phyloP scores from a whole-genome alignment of 2,888 invertebrate genomes.

The Caenorhabditis macrosperma region DNA sequence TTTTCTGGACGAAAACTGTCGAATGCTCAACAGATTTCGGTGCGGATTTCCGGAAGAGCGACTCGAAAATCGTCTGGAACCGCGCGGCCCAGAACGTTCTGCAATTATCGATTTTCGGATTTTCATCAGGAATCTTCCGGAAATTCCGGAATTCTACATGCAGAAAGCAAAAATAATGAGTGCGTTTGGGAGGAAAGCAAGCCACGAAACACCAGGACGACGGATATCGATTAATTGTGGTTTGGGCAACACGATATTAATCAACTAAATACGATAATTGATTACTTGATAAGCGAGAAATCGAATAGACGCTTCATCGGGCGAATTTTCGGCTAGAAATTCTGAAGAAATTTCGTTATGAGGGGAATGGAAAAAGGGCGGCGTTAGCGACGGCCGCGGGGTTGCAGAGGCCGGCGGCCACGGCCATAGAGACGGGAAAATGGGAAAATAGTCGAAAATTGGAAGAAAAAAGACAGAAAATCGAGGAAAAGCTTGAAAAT shows the following conservation, averaged over 20 bases:
- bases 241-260: slow-evolving; percentile 17
- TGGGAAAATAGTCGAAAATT: not conserved
- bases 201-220: not conserved
- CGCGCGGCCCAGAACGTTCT: slow-evolving; percentile 54
- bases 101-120: not conserved
- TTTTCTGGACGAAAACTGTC: not conserved
- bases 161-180: slow-evolving; percentile 31
- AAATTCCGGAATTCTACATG: slow-evolving; percentile 19
- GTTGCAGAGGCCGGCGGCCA: not conserved
- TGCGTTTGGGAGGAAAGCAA: slow-evolving; percentile 26
- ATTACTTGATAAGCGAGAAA: slow-evolving; percentile 52
- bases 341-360: not conserved
- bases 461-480: not conserved
- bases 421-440: not conserved
- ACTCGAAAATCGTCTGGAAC: slow-evolving; percentile 44
- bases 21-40: slow-evolving; percentile 15
- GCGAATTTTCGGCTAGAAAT: not conserved
- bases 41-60: slow-evolving; percentile 31
- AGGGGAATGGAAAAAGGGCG: slow-evolving; percentile 18
- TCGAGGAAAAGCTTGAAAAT: not conserved
- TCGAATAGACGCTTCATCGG: slow-evolving; percentile 48
- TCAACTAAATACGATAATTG: not conserved
- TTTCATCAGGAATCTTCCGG: not conserved
- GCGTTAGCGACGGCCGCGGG: not conserved
- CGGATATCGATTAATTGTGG: not conserved